Conservation (phyloP, 2,888 invertebrate genomes). For the Callyntrura guangdongensis region DNA sequence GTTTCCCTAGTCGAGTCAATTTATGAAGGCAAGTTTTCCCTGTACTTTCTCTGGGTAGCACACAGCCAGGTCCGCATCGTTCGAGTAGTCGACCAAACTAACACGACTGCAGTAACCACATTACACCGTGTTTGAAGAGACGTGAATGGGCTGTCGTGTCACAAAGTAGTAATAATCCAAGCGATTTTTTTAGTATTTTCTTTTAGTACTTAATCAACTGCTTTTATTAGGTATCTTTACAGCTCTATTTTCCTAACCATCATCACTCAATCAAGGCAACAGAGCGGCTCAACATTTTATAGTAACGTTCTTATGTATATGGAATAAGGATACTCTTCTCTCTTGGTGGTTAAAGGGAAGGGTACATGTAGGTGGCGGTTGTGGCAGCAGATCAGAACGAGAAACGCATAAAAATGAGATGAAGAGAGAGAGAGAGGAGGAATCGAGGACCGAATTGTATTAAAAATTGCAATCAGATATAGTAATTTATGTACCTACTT, state of each 20-base stretch:
- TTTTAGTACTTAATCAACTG: neutral
- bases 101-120: neutral
- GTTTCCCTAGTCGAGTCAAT: neutral
- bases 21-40: neutral
- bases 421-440: neutral
- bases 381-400: neutral
- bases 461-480: neutral
- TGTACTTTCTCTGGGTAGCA: neutral
- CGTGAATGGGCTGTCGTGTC: neutral
- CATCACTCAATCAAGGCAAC: neutral
- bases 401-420: slow-evolving; percentile 13
- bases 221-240: neutral
- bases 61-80: neutral
- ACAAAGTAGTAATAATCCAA: neutral
- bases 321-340: neutral
- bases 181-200: neutral
- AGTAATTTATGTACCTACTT: neutral
- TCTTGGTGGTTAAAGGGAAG: neutral
- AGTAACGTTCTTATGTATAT: neutral
- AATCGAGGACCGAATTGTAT: neutral
- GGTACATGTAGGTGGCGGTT: neutral
- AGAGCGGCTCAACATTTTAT: neutral
- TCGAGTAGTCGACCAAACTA: too few relatives aligned
- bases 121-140: neutral
- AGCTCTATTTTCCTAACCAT: neutral